Base-by-base conservation (phyloP, 2,797 vertebrate genomes). In the Schizopygopsis pylzovi region DNA sequence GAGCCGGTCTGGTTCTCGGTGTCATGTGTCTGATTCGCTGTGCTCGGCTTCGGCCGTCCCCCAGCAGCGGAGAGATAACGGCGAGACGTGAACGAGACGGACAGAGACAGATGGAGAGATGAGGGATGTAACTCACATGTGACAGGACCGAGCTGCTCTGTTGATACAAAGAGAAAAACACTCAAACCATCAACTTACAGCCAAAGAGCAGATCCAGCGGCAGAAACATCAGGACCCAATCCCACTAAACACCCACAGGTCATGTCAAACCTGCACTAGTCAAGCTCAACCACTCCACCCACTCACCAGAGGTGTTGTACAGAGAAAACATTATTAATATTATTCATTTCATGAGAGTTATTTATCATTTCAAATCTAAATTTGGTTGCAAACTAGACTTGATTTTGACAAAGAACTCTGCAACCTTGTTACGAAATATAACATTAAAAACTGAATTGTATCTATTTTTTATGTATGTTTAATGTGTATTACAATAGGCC, bases 111-210 rank as follows among this genome's bases (percentile, higher is more conserved):
- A 70, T 70, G 61, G 71, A 76, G 75, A 84, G 45, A 52, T 75
- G 41, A 79, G 56, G 43, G 49, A 56, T 83, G 94, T 91, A 93
- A 96, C 96, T 96, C 96, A 96, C 96, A 96, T 96, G 95, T 95
- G 95, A 94, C 94, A 96, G 95, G 95, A 95, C 2, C 90, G 91
- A 94, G 92, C 92, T 94, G 93, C 85, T 95, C 95, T 96, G 95
- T 95, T 95, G 95, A 94, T 93, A 93, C 92, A 93, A 93, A 94
- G 82, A 91, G 73, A 89, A 80, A 89, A 83, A 90, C 80, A 88
- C 52, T 85, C 79, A 89, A 90, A 85, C 88, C 76, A 41, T 67
- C 72, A 68, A 82, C 80, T 63, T 79, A 76, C 49, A 22, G 59
- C 9, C 63, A 16, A 39, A 52, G 20, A 18, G 15, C 65, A 43